Percentiles rank a stretch among this genome's conserved stretches.
phyloP scores from a whole-genome alignment of 37 sponge, comb jelly and placozoan species.

The Lycopodina hypogea region DNA sequence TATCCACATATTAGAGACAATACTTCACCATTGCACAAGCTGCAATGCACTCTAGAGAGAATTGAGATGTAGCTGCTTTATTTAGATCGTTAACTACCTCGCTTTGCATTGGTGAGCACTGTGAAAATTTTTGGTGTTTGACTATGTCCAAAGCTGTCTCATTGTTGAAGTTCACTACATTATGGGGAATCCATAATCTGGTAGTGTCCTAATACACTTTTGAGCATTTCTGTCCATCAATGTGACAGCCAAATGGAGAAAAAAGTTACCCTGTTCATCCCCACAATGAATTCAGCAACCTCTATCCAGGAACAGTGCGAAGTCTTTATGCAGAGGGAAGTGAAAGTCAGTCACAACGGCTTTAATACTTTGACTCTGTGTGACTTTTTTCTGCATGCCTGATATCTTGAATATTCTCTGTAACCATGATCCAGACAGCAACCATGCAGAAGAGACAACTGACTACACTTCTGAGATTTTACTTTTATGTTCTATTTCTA shows the following conservation, averaged over 20 bases:
- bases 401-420: constrained; percentile 23
- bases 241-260: constrained; percentile 69
- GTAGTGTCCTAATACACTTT: constrained; percentile 31
- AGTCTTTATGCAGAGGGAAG: constrained; percentile 36
- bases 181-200: constrained; percentile 58
- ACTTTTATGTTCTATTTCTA: constrained; percentile 60
- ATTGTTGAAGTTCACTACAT: constrained; percentile 61
- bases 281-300: constrained; percentile 47
- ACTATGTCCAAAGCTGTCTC: constrained; percentile 58
- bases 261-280: constrained; percentile 60
- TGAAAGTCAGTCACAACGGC: too few relatives aligned
- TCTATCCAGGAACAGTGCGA: constrained; percentile 35
- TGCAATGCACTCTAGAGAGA: constrained; percentile 51
- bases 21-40: constrained; percentile 36
- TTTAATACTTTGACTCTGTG: background rate
- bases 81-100: constrained; percentile 18
- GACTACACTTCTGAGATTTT: constrained; percentile 67
- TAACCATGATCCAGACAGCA: constrained; percentile 56
- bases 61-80: background rate
- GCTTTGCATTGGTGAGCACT: background rate
- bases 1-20: constrained; percentile 15
- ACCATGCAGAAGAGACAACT: constrained; percentile 59
- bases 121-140: background rate
- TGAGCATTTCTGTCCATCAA: constrained; percentile 46
- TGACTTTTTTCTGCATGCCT: constrained; percentile 5